Conservation (phyloP, 2,113 vertebrate species). For the Orientallactaga bullata region DNA sequence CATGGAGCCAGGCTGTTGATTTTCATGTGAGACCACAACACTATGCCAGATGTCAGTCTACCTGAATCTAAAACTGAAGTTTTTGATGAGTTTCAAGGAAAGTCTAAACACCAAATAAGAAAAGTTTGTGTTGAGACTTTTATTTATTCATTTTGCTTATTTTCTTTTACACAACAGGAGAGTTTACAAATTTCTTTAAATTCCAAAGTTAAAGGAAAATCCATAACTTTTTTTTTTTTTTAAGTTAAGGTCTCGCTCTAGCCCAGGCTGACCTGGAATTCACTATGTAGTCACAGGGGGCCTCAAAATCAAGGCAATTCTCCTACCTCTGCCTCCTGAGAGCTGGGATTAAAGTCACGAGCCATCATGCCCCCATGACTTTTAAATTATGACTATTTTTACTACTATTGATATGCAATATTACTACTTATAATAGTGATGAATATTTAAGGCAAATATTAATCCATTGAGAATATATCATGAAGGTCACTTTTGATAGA, state of each 20-base stretch:
- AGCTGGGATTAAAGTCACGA: too few species aligned
- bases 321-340: too few species aligned
- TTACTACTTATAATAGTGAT: neutral
- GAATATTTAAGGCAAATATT: neutral
- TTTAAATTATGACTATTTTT: too few species aligned
- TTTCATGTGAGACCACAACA: neutral
- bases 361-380: too few species aligned
- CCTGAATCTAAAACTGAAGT: neutral
- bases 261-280: too few species aligned
- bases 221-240: too few species aligned
- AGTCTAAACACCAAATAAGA: neutral
- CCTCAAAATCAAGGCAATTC: too few species aligned
- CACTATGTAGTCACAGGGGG: too few species aligned
- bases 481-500: too few species aligned
- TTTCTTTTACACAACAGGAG: too few species aligned
- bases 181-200: neutral
- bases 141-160: neutral
- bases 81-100: neutral
- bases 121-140: neutral
- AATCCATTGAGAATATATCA: neutral
- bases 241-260: too few species aligned
- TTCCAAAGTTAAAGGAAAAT: neutral
- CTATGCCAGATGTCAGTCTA: neutral
- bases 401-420: neutral
- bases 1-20: neutral